Evolutionary conservation across 2,888 invertebrate species (phyloP).

Genomic region (Sthenelais limicola): DNA sequence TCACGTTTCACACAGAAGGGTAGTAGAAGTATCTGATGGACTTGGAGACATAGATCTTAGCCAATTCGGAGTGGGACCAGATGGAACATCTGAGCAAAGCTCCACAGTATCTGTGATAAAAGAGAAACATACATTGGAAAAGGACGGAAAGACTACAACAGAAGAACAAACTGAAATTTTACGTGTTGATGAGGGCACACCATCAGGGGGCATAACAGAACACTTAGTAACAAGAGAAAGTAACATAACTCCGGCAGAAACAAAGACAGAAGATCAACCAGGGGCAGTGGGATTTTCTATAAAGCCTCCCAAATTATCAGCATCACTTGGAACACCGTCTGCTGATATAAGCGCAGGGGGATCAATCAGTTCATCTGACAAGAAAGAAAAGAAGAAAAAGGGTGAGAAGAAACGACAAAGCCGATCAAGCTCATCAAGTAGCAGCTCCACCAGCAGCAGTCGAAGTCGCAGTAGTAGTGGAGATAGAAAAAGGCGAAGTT

Average conservation of each 20-base stretch:
- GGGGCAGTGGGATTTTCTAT: too few relatives aligned
- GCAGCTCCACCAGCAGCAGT: conserved; percentile 1
- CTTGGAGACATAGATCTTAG: conserved; percentile 4
- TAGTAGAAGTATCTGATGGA: conserved; percentile 12
- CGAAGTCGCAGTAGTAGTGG: conserved; percentile 31
- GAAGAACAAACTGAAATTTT: conserved; percentile 12
- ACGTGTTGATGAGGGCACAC: conserved; percentile 23
- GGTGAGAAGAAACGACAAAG: conserved; percentile 19
- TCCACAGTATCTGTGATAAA: conserved; percentile 38
- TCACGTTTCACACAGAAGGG: conserved; percentile 7
- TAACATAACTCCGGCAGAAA: too few relatives aligned
- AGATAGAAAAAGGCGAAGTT: conserved; percentile 27
- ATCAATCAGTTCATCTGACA: conserved; percentile 22
- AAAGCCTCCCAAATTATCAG: not conserved
- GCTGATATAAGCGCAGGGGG: conserved; percentile 5
- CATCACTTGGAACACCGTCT: not conserved
- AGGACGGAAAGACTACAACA: conserved; percentile 4
- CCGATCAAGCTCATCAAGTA: conserved; percentile 12
- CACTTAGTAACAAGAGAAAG: too few relatives aligned
- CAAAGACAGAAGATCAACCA: too few relatives aligned
- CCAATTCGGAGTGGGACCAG: conserved; percentile 19
- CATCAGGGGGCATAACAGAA: too few relatives aligned
- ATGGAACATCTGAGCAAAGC: conserved; percentile 21
- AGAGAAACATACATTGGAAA: conserved; percentile 11
- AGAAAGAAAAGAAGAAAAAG: conserved; percentile 31